phyloP scores from a whole-genome alignment of 2,113 vertebrate genomes.

The Crocuta crocuta region DNA sequence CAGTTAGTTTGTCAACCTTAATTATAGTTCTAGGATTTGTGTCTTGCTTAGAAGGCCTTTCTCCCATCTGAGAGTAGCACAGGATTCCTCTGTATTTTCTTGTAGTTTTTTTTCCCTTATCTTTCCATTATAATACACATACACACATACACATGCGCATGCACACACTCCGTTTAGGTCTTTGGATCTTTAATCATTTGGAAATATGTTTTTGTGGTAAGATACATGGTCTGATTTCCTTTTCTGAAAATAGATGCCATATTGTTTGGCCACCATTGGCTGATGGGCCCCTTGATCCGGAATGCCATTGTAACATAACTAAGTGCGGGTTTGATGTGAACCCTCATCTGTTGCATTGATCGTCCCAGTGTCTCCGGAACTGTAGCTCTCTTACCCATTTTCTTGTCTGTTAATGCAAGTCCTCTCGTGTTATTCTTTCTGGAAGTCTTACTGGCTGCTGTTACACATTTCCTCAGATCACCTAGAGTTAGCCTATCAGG shows the following conservation, averaged over 20 bases:
- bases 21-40: not conserved
- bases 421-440: not conserved
- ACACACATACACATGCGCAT: too few relatives aligned
- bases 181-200: too few relatives aligned
- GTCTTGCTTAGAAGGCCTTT: not conserved
- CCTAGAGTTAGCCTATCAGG: not conserved
- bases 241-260: not conserved
- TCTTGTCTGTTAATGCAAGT: not conserved
- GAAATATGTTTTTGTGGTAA: not conserved
- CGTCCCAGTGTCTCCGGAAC: accelerated
- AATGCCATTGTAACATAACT: accelerated
- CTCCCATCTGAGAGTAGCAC: too few relatives aligned
- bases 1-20: not conserved
- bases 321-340: not conserved
- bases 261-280: accelerated
- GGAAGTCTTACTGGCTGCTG: not conserved
- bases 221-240: not conserved
- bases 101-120: too few relatives aligned
- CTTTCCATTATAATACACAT: not conserved
- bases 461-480: not conserved
- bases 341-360: accelerated
- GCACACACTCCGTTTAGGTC: not conserved
- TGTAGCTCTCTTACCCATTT: accelerated
- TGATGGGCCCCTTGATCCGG: accelerated
- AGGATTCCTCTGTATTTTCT: not conserved